Evolutionary conservation across 2,888 invertebrate genomes (phyloP).

Genomic region (Papilio gigon): DNA sequence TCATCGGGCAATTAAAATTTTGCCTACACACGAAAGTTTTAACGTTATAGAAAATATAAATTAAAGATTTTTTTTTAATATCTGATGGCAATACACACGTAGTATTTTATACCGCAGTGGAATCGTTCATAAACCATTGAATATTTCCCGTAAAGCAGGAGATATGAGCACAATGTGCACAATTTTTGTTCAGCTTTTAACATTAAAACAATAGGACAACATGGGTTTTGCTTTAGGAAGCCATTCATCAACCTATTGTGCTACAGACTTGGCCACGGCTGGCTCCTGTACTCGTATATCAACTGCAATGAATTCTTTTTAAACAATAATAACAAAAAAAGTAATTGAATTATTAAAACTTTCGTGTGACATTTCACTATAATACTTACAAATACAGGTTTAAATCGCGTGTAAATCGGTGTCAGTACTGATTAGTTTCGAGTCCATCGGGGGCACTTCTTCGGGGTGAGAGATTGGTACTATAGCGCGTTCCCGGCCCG

Average conservation of each 20-base stretch:
- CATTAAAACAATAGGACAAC: conserved; percentile 32
- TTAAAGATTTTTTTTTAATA: background rate
- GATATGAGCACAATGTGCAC: conserved; percentile 15
- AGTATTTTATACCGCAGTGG: background rate
- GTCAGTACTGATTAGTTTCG: too few species aligned
- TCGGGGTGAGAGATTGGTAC: too few species aligned
- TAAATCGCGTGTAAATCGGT: too few species aligned
- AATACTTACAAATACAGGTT: too few species aligned
- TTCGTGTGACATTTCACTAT: too few species aligned
- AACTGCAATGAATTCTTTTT: background rate
- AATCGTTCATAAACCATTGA: conserved; percentile 5
- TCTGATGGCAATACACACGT: background rate
- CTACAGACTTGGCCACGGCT: conserved; percentile 14
- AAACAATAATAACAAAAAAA: background rate
- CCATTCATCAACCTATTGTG: conserved; percentile 19
- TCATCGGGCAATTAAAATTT: too few species aligned
- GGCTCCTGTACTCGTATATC: conserved; percentile 1
- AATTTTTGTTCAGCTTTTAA: conserved; percentile 27
- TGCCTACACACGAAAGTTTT: too few species aligned
- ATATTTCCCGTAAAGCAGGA: conserved; percentile 16
- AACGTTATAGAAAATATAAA: too few species aligned
- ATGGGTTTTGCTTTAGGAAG: conserved; percentile 9
- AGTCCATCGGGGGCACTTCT: too few species aligned
- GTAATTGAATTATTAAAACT: too few species aligned
- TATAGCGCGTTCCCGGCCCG: too few species aligned